phyloP scores from a whole-genome alignment of 2,888 invertebrate genomes.

The Nebria salina region DNA sequence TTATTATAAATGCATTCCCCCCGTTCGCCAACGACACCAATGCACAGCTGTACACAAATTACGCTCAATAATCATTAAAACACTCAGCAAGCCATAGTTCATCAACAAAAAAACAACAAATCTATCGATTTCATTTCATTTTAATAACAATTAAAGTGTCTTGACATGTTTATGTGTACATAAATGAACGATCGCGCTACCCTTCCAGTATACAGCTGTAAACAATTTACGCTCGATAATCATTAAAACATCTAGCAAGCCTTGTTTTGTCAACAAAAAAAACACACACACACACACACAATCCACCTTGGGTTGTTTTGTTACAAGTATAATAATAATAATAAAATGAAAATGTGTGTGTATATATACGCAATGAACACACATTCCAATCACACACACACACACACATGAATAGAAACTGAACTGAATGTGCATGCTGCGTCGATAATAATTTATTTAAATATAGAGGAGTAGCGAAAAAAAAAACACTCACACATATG shows the following conservation, averaged over 20 bases:
- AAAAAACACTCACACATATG: slow-evolving; percentile 23
- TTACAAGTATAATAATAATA: background rate
- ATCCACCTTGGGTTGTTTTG: background rate
- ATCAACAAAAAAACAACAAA: background rate
- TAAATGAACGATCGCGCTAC: too few relatives aligned
- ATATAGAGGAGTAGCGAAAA: slow-evolving; percentile 14
- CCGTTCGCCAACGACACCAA: background rate
- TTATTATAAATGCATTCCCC: background rate
- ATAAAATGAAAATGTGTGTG: slow-evolving; percentile 24
- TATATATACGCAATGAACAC: background rate
- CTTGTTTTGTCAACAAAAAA: background rate
- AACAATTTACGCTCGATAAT: background rate
- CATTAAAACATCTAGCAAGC: background rate
- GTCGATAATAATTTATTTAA: slow-evolving; percentile 38
- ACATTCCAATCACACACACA: slow-evolving; percentile 21
- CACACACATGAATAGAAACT: slow-evolving; percentile 19
- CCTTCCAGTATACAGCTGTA: too few relatives aligned
- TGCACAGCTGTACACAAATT: background rate
- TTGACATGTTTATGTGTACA: too few relatives aligned
- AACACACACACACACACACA: too few relatives aligned
- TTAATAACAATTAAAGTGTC: too few relatives aligned
- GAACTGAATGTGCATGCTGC: slow-evolving; percentile 22
- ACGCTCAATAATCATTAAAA: background rate
- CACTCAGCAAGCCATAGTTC: background rate
- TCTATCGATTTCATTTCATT: too few relatives aligned